Evolutionary conservation across 2,888 invertebrate species (phyloP).

Genomic region (Drosophila antonietae): DNA sequence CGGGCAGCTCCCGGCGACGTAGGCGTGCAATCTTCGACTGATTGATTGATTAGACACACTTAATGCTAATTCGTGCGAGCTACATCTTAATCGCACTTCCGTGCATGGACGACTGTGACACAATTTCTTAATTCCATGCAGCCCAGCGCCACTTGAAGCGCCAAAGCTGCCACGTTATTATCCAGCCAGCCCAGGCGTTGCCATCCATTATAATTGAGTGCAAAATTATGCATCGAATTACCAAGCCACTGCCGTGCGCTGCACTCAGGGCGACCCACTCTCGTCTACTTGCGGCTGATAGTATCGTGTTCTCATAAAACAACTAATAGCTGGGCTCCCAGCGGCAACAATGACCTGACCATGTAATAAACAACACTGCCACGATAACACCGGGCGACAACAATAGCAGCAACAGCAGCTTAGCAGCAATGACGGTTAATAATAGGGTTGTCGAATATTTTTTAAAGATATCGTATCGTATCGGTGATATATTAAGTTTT

Average conservation of each 20-base stretch:
- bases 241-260: slow-evolving; percentile 23
- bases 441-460: slow-evolving; percentile 16
- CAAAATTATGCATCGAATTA: slow-evolving; percentile 77
- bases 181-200: slow-evolving; percentile 44
- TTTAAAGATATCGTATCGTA: too few species aligned
- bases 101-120: slow-evolving; percentile 32
- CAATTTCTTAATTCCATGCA: slow-evolving; percentile 65
- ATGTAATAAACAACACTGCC: slow-evolving; percentile 70
- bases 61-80: slow-evolving; percentile 59
- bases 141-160: slow-evolving; percentile 45
- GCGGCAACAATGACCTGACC: slow-evolving; percentile 29
- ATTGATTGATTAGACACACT: slow-evolving; percentile 66
- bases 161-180: slow-evolving; percentile 65
- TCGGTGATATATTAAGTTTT: too few species aligned
- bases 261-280: slow-evolving; percentile 37
- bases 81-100: slow-evolving; percentile 40
- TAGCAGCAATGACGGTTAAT: slow-evolving; percentile 66
- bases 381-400: slow-evolving; percentile 57
- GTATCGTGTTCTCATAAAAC: slow-evolving; percentile 66
- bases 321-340: slow-evolving; percentile 60
- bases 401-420: slow-evolving; percentile 36
- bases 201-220: slow-evolving; percentile 77
- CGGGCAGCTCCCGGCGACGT: background rate
- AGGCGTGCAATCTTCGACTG: slow-evolving; percentile 20
- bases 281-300: slow-evolving; percentile 52